Evolutionary conservation across 2,888 invertebrate genomes (phyloP).

Genomic region (Cephus pygmeus): DNA sequence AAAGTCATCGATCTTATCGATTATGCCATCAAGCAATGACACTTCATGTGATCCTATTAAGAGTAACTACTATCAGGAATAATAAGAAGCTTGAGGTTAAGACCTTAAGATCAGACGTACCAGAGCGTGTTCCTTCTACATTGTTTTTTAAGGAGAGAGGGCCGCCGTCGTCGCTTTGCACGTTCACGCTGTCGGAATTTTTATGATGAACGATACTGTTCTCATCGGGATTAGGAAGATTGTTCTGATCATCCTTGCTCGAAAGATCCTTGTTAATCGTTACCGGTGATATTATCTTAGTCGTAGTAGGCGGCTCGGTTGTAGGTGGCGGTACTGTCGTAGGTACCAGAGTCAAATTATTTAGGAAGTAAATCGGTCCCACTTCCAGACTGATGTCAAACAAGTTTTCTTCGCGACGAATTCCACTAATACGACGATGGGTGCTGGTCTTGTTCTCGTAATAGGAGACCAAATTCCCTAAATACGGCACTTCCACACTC

Average conservation of each 20-base stretch:
- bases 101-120: not conserved
- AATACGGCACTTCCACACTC: conserved; percentile 80
- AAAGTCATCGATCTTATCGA: conserved; percentile 2
- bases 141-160: conserved; percentile 55
- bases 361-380: conserved; percentile 81
- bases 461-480: conserved; percentile 76
- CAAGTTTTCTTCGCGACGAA: conserved; percentile 75
- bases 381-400: conserved; percentile 78
- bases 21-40: conserved; percentile 1
- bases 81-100: not conserved
- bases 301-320: conserved; percentile 59
- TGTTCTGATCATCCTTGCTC: conserved; percentile 26
- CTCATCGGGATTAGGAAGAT: conserved; percentile 54
- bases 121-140: conserved; percentile 27
- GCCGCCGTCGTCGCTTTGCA: conserved; percentile 60
- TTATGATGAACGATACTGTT: conserved; percentile 61
- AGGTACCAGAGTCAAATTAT: conserved; percentile 81
- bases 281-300: conserved; percentile 69
- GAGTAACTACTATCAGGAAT: conserved; percentile 14
- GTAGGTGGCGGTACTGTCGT: conserved; percentile 77
- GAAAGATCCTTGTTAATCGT: conserved; percentile 72
- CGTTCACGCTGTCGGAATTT: conserved; percentile 60
- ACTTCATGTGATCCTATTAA: conserved; percentile 50
- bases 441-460: conserved; percentile 74
- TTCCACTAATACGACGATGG: conserved; percentile 73